Conservation (phyloP, 2,888 invertebrate genomes). For the Plagodis pulveraria region DNA sequence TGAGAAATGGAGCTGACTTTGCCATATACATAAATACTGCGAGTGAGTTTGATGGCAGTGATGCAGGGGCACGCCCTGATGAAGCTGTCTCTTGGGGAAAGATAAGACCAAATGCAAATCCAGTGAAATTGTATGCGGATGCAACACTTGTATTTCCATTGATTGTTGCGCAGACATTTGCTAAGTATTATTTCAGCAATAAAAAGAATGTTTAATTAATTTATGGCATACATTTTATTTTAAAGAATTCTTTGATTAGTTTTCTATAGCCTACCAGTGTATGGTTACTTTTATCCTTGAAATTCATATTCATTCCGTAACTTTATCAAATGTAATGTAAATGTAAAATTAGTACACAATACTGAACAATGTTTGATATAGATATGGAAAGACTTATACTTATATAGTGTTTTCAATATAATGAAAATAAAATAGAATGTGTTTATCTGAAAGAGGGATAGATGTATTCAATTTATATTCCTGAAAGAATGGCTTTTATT, state of each 20-base stretch:
- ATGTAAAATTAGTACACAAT: too few species aligned
- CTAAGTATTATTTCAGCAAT: slow-evolving; percentile 86
- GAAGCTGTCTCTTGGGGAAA: slow-evolving; percentile 99
- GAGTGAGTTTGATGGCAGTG: slow-evolving; percentile 98
- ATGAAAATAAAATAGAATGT: too few species aligned
- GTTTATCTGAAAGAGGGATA: too few species aligned
- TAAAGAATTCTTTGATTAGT: neutral
- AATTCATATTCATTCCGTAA: too few species aligned
- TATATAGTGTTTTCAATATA: too few species aligned
- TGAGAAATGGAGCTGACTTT: slow-evolving; percentile 99
- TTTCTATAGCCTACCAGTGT: too few species aligned
- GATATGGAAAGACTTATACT: too few species aligned
- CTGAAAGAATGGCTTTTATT: too few species aligned
- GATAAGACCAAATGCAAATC: slow-evolving; percentile 93
- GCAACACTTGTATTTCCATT: slow-evolving; percentile 97
- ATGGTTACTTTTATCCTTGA: too few species aligned
- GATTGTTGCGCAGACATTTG: slow-evolving; percentile 98
- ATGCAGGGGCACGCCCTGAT: slow-evolving; percentile 98
- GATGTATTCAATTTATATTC: too few species aligned
- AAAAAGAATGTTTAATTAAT: slow-evolving; percentile 76
- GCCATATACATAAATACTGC: slow-evolving; percentile 98
- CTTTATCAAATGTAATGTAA: too few species aligned
- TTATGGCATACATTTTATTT: slow-evolving; percentile 21
- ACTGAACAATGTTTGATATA: too few species aligned
- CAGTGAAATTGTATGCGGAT: slow-evolving; percentile 97